A percentile compares a stretch with the other conserved stretches of the same genome.
Conservation (phyloP, 2,888 invertebrate genomes). For the Alcis repandata region DNA sequence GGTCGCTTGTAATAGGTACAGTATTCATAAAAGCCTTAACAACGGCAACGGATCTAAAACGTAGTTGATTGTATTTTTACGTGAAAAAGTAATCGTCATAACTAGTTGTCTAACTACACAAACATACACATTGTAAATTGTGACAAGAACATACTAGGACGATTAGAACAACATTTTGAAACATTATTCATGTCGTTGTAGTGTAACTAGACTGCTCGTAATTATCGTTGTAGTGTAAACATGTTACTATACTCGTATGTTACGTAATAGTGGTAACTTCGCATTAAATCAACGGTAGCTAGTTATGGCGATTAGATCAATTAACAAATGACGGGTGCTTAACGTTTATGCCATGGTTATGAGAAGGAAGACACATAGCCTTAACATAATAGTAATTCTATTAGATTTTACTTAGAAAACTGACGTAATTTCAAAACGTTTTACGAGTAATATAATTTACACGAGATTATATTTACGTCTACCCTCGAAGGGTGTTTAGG, state of each 20-base stretch:
- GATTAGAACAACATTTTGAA: background rate
- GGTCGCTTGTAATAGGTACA: too few relatives aligned
- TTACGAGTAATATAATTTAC: too few relatives aligned
- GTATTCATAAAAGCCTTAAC: too few relatives aligned
- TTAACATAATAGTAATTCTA: too few relatives aligned
- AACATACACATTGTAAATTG: background rate
- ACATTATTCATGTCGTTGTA: background rate
- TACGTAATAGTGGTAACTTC: slow-evolving; percentile 14
- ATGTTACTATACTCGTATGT: slow-evolving; percentile 2
- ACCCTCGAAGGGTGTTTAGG: too few relatives aligned
- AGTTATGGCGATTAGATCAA: slow-evolving; percentile 25
- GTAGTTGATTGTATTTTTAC: too few relatives aligned
- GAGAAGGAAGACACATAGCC: background rate
- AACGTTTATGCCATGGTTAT: slow-evolving; percentile 16
- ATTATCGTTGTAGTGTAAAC: slow-evolving; percentile 1
- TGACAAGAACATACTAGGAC: background rate
- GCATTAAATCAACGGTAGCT: slow-evolving; percentile 1
- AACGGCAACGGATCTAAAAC: too few relatives aligned
- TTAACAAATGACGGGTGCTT: slow-evolving; percentile 22
- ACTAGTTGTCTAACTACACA: too few relatives aligned
- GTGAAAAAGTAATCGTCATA: too few relatives aligned
- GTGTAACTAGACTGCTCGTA: background rate
- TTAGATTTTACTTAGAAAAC: too few relatives aligned
- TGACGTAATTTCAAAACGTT: too few relatives aligned
- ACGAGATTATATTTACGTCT: too few relatives aligned